A percentile compares a stretch with the other conserved stretches of the same genome.
Conservation (phyloP, 2,888 invertebrate species). For the Alitta virens region DNA sequence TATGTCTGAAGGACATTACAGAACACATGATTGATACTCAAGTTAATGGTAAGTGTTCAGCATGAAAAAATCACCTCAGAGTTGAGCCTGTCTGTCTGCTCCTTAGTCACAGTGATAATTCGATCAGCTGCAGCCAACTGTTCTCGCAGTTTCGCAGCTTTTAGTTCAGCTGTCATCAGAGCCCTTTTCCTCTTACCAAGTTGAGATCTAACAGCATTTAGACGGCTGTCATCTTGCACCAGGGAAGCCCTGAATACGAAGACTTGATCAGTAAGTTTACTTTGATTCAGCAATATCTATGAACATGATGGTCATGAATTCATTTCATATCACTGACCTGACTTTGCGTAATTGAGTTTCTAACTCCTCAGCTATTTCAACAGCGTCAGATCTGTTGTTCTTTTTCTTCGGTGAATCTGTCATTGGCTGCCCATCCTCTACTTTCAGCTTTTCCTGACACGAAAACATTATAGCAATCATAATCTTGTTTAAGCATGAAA, state of each 20-base stretch:
- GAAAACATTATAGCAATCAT: too few relatives aligned
- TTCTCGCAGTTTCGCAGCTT: constrained; percentile 34
- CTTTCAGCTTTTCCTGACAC: neutral
- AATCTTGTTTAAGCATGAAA: too few relatives aligned
- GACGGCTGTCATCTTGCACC: constrained; percentile 4
- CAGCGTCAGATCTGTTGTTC: neutral
- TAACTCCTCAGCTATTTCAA: neutral
- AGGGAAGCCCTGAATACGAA: constrained; percentile 2
- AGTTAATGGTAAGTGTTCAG: too few relatives aligned
- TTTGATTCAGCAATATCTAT: too few relatives aligned
- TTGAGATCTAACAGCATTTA: constrained; percentile 33
- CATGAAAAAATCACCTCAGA: constrained; percentile 41
- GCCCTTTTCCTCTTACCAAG: constrained; percentile 34
- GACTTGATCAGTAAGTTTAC: too few relatives aligned
- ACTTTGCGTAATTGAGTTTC: neutral
- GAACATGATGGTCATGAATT: too few relatives aligned
- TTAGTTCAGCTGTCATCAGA: constrained; percentile 26
- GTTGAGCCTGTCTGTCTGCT: constrained; percentile 36
- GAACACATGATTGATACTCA: too few relatives aligned
- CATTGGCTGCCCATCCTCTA: neutral
- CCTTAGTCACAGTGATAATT: constrained; percentile 32
- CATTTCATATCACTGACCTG: too few relatives aligned
- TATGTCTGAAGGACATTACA: too few relatives aligned
- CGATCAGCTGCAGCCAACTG: constrained; percentile 39
- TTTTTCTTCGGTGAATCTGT: neutral